A percentile compares a stretch with the other conserved stretches of the same genome.
phyloP scores from a whole-genome alignment of 2,797 vertebrate genomes.

The Tokudaia tokunoshimensis region DNA sequence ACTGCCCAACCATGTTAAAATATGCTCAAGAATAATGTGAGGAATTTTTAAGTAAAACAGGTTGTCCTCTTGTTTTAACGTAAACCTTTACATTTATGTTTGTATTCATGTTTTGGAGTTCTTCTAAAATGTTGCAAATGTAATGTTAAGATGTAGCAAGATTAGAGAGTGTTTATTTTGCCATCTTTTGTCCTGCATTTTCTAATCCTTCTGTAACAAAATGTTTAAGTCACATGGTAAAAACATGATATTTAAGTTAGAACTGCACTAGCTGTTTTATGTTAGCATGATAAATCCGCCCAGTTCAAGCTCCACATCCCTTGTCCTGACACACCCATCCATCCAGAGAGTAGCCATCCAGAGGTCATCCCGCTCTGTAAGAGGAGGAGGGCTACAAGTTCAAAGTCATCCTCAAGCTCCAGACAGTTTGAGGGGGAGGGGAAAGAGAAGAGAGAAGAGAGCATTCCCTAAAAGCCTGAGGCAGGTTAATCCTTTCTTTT shows the following conservation, averaged over 20 bases:
- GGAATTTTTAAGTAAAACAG: constrained; percentile 6
- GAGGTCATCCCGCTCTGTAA: no score
- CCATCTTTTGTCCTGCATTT: constrained; percentile 31
- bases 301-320: not conserved
- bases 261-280: constrained; percentile 8
- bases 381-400: not conserved
- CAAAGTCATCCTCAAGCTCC: not conserved
- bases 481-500: not conserved
- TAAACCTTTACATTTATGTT: constrained; percentile 9
- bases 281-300: not conserved
- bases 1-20: not conserved
- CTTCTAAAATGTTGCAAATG: constrained; percentile 53
- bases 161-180: not conserved
- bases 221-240: not conserved
- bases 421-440: not conserved
- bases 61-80: not conserved
- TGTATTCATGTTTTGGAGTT: constrained; percentile 16
- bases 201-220: constrained; percentile 42
- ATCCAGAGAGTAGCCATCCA: no score
- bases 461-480: not conserved
- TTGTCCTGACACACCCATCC: not conserved
- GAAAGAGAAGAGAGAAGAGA: not conserved
- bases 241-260: not conserved
- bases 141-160: constrained; percentile 8
- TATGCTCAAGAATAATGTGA: not conserved